These are phyloP conservation scores for Lerema accius DNA, from an alignment of 1,140 invertebrate species.

Conservation along the genomic window DNA sequence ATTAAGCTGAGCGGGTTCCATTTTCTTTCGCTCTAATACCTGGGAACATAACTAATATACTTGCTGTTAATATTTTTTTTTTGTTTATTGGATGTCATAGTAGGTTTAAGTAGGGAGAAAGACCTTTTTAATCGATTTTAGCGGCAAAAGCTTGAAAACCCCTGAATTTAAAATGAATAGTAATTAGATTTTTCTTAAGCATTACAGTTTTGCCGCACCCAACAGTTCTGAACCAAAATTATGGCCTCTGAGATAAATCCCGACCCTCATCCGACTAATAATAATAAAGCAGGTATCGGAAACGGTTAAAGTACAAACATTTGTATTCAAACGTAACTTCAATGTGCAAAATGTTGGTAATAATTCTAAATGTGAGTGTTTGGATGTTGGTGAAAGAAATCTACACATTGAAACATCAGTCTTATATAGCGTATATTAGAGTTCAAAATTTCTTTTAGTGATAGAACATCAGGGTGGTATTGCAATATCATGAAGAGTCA, in stretches of 20 bases:
- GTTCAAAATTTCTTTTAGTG: not conserved
- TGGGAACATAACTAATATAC: too few relatives aligned
- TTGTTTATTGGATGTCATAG: too few relatives aligned
- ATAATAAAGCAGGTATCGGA: constrained; percentile 31
- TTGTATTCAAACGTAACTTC: constrained; percentile 35
- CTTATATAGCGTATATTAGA: not conserved
- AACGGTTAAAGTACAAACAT: constrained; percentile 34
- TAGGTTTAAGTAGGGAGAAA: too few relatives aligned
- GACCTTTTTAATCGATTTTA: too few relatives aligned
- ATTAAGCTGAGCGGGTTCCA: too few relatives aligned
- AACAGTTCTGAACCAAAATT: constrained; percentile 18
- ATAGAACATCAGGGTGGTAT: constrained; percentile 7
- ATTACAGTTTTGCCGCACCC: too few relatives aligned
- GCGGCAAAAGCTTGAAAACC: too few relatives aligned
- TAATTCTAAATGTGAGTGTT: constrained; percentile 30
- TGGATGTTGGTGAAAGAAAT: not conserved
- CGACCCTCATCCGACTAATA: constrained; percentile 15
- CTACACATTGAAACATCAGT: not conserved
- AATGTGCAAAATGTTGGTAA: constrained; percentile 31
- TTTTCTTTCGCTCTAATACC: too few relatives aligned
- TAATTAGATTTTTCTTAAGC: too few relatives aligned
- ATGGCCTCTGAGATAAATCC: constrained; percentile 17
- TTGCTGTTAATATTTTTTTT: too few relatives aligned
- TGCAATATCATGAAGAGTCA: constrained; percentile 33
- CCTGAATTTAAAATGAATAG: too few relatives aligned